A percentile compares a stretch with the other conserved stretches of the same genome.
Evolutionary conservation across 2,797 vertebrate species (phyloP).

Genomic region (Sebastiscus albofasciatus): DNA sequence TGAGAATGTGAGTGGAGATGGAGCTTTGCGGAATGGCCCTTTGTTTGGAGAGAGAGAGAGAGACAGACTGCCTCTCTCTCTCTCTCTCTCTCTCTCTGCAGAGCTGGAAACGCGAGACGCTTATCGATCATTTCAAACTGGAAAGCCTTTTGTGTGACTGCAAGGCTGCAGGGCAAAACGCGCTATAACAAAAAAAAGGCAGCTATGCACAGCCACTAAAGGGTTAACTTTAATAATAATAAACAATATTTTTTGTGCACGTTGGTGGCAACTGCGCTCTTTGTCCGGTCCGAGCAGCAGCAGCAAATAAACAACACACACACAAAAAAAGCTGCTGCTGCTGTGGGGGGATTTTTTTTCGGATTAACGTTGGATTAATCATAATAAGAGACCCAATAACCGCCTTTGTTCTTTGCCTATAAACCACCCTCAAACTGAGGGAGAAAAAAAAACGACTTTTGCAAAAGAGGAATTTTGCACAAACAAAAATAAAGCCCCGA

Average conservation of each 20-base stretch:
- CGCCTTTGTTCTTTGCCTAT: slow-evolving; percentile 63
- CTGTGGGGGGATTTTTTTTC: slow-evolving; percentile 64
- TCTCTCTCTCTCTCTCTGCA: slow-evolving; percentile 66
- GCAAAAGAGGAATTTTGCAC: slow-evolving; percentile 6
- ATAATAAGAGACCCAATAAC: slow-evolving; percentile 78
- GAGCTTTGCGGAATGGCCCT: slow-evolving; percentile 77
- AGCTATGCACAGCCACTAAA: not conserved
- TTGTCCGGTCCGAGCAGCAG: slow-evolving; percentile 79
- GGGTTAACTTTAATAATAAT: slow-evolving; percentile 24
- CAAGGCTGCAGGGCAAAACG: slow-evolving; percentile 40
- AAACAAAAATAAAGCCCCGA: slow-evolving; percentile 55
- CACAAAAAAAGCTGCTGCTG: slow-evolving; percentile 50
- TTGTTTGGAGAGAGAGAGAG: slow-evolving; percentile 74
- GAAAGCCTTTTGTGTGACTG: slow-evolving; percentile 78
- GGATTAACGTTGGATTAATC: slow-evolving; percentile 83
- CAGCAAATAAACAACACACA: slow-evolving; percentile 79
- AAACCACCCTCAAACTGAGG: slow-evolving; percentile 38
- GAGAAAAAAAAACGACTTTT: slow-evolving; percentile 63
- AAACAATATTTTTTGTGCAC: slow-evolving; percentile 42
- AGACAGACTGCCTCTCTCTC: slow-evolving; percentile 27
- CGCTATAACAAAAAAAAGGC: slow-evolving; percentile 3
- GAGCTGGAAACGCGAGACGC: slow-evolving; percentile 78
- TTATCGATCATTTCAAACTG: slow-evolving; percentile 80
- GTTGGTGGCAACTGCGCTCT: slow-evolving; percentile 72
- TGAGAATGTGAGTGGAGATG: slow-evolving; percentile 45